phyloP scores from a whole-genome alignment of 2,113 vertebrate genomes.

The Thamnaconus septentrionalis region DNA sequence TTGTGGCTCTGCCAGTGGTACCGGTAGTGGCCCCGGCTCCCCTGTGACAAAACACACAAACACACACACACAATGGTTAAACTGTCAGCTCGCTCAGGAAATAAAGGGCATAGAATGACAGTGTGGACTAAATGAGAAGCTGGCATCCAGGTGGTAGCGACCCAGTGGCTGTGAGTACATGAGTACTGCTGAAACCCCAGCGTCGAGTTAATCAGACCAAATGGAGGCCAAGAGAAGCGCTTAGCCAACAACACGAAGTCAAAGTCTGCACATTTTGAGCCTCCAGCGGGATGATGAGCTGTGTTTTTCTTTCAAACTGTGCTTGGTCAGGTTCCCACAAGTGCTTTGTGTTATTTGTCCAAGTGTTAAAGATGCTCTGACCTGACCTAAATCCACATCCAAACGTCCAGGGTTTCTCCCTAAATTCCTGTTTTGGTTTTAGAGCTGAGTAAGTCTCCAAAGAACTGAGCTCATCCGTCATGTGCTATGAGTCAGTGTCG shows the following conservation, averaged over 20 bases:
- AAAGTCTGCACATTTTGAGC: conserved; percentile 24
- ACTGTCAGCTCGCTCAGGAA: conserved; percentile 29
- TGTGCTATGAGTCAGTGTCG: conserved; percentile 71
- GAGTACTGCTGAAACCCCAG: conserved; percentile 10
- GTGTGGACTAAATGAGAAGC: conserved; percentile 16
- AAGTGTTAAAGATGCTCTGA: conserved; percentile 43
- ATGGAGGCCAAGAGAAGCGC: conserved; percentile 1
- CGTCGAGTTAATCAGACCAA: conserved; percentile 27
- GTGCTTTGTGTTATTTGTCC: conserved; percentile 46
- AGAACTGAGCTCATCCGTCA: conserved; percentile 72
- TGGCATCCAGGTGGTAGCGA: conserved; percentile 24
- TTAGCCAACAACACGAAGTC: conserved; percentile 3
- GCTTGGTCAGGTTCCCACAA: conserved; percentile 48
- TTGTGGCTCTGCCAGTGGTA: conserved; percentile 99
- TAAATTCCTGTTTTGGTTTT: conserved; percentile 55
- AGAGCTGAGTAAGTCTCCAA: conserved; percentile 53
- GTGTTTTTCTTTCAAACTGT: conserved; percentile 47
- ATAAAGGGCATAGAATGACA: conserved; percentile 30
- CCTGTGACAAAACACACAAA: conserved; percentile 77
- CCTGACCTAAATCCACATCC: conserved; percentile 44
- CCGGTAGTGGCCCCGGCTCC: conserved; percentile 93
- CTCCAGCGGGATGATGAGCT: conserved; percentile 26
- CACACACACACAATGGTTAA: conserved; percentile 2
- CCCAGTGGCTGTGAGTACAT: neutral
- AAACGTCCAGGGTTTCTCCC: conserved; percentile 37